A percentile compares a stretch with the other conserved stretches of the same genome.
These are phyloP conservation scores for Orchesellides sinensis DNA, from an alignment of 2,888 invertebrate genomes.

Conservation along the genomic window DNA sequence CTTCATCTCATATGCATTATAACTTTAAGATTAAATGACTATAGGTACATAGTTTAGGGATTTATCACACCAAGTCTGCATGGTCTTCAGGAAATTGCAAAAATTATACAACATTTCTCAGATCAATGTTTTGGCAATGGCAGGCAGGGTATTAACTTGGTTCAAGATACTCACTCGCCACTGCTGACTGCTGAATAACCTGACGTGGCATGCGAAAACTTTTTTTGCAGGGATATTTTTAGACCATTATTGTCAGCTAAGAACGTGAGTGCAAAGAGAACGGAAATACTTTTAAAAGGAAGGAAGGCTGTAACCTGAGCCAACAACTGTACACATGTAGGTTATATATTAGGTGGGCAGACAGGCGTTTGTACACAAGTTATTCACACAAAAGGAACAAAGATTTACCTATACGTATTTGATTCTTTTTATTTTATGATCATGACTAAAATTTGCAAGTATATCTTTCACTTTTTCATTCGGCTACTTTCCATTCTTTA, in stretches of 20 bases:
- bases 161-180: background rate
- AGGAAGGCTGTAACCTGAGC: slow-evolving; percentile 19
- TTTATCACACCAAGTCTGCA: slow-evolving; percentile 19
- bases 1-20: slow-evolving; percentile 10
- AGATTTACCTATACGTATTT: background rate
- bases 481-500: no score
- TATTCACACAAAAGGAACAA: no score
- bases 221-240: slow-evolving; percentile 53
- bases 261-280: slow-evolving; percentile 4
- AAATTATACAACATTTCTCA: slow-evolving; percentile 34
- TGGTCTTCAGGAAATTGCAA: slow-evolving; percentile 17
- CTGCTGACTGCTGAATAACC: slow-evolving; percentile 17
- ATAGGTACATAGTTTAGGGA: slow-evolving; percentile 8
- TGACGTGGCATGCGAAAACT: slow-evolving; percentile 43
- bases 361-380: no score
- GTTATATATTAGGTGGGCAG: no score
- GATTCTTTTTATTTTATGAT: background rate
- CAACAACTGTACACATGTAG: slow-evolving; percentile 9
- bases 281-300: slow-evolving; percentile 6
- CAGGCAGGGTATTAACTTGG: slow-evolving; percentile 2
- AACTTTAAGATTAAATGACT: background rate
- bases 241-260: slow-evolving; percentile 51
- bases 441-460: background rate
- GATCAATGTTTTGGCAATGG: slow-evolving; percentile 38
- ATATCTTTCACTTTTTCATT: no score